Conservation (phyloP, 2,888 invertebrate genomes). For the Pheosia gnoma region DNA sequence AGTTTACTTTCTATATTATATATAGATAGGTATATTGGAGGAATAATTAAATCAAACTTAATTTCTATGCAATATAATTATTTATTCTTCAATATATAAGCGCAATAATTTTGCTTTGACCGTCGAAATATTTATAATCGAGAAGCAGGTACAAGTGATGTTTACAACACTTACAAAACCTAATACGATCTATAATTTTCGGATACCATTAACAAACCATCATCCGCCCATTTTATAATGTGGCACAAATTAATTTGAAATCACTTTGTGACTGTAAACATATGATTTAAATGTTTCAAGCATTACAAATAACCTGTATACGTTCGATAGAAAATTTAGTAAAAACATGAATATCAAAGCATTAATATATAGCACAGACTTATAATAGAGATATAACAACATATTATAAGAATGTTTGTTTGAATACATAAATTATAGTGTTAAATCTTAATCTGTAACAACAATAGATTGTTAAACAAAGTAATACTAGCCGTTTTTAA, state of each 20-base stretch:
- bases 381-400: conserved; percentile 34
- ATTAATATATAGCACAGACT: conserved; percentile 46
- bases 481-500: conserved; percentile 56
- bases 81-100: conserved; percentile 82
- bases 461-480: conserved; percentile 59
- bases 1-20: no score
- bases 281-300: conserved; percentile 34
- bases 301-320: conserved; percentile 45
- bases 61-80: conserved; percentile 73
- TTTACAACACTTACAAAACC: conserved; percentile 75
- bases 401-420: conserved; percentile 46
- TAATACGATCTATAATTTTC: conserved; percentile 50
- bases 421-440: conserved; percentile 56
- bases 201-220: conserved; percentile 38
- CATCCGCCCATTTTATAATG: conserved; percentile 27
- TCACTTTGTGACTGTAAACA: conserved; percentile 57
- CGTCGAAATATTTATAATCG: conserved; percentile 78
- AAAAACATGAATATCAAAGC: conserved; percentile 55
- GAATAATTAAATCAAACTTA: conserved; percentile 48
- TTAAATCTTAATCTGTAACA: conserved; percentile 57
- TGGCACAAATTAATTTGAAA: conserved; percentile 35
- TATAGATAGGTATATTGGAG: neutral
- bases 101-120: conserved; percentile 84
- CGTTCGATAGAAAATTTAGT: conserved; percentile 42
- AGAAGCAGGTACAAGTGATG: conserved; percentile 83